Percentiles rank a stretch among this genome's conserved stretches.
phyloP scores from a whole-genome alignment of 2,888 invertebrate genomes.

The Linnaemya tessellans region DNA sequence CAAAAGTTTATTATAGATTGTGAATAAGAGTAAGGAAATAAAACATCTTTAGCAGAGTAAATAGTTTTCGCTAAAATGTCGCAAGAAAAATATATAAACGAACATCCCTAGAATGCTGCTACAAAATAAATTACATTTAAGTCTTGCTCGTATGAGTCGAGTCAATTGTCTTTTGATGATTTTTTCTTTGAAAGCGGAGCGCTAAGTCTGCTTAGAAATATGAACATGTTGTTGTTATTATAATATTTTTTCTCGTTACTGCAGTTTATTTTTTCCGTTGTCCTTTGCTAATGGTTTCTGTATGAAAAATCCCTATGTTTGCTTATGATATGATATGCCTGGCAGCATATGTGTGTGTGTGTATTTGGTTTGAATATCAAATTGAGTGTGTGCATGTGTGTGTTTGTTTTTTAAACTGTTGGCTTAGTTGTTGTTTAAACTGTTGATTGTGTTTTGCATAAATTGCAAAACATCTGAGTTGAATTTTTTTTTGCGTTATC shows the following conservation, averaged over 20 bases:
- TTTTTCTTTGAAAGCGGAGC: background rate
- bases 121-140: constrained; percentile 51
- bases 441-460: constrained; percentile 61
- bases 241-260: background rate
- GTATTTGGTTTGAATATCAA: constrained; percentile 1
- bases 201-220: background rate
- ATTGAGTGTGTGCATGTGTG: background rate
- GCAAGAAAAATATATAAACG: background rate
- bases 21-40: background rate
- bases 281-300: background rate
- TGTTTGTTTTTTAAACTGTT: constrained; percentile 28
- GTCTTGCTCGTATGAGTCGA: background rate
- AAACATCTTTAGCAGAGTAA: background rate
- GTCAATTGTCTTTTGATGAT: constrained; percentile 9
- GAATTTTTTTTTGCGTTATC: constrained; percentile 5
- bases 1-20: constrained; percentile 51
- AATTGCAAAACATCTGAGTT: constrained; percentile 55
- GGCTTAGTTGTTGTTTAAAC: constrained; percentile 39
- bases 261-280: background rate
- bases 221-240: background rate
- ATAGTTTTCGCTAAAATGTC: constrained; percentile 1
- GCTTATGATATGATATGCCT: constrained; percentile 43
- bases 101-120: constrained; percentile 48
- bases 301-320: constrained; percentile 8
- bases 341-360: constrained; percentile 17